Base-by-base conservation (phyloP, 2,888 invertebrate genomes). In the Syrista parreyssii region DNA sequence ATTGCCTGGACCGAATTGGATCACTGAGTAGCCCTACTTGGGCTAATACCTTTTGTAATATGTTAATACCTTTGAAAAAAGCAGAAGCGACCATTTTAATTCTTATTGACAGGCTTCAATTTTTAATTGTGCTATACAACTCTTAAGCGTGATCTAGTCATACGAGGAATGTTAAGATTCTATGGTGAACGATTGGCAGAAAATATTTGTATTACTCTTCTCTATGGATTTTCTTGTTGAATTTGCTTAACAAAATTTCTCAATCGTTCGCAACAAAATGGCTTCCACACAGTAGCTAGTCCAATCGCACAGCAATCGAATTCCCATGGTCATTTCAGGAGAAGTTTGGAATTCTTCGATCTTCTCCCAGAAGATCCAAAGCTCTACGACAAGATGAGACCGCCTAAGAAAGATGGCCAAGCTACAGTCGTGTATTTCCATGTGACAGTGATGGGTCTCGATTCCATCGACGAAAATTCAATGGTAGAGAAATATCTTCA, bases 401-500 rank as follows among this genome's bases (percentile, higher is more conserved):
- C 98, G 0, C 98, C 98, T 1, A 97, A 97, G 91, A 96, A 96
- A 90, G 96, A 97, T 88, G 97, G 97, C 30, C 95, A 96, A 88
- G 96, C 98, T 0, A 98, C 98, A 1, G 95, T 95, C 11, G 98
- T 98, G 40, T 95, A 95, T 91, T 98, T 98, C 92, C 98, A 98
- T 89, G 97, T 98, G 68, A 98, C 98, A 0, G 98, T 98, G 68
- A 97, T 98, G 97, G 98, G 98, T 0, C 92, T 98, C 82, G 98
- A 98, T 92, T 98, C 98, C 68, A 98, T 98, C 82, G 98, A 98
- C 89, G 98, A 98, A 92, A 97, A 96, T 86, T 98, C 98, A 6
- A 98, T 98, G 98, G 97, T 97, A 92, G 35, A 82, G 79, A 80
- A 31, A 74, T 74, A 79, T 35, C 75, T 12, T 71, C 23, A 31